phyloP scores from a whole-genome alignment of 92 coral and sea anemone genomes.

The Porites divaricata region DNA sequence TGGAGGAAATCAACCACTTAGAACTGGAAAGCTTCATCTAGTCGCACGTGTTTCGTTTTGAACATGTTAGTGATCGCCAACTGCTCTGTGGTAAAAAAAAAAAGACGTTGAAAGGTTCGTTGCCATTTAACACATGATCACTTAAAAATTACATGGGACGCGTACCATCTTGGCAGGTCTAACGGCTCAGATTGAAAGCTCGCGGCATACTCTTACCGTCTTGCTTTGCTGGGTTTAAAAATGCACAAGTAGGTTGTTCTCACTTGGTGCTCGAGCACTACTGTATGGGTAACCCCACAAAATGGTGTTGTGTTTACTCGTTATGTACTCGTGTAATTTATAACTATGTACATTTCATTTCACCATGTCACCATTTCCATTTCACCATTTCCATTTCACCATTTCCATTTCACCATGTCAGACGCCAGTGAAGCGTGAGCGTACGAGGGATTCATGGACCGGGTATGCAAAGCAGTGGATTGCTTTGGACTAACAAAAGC shows the following conservation, averaged over 20 bases:
- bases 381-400: no score
- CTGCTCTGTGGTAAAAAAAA: not conserved
- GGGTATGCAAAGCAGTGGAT: no score
- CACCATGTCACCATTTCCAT: no score
- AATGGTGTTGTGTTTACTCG: no score
- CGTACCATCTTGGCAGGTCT: not conserved
- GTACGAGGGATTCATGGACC: no score
- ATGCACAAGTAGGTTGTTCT: not conserved
- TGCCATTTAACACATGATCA: not conserved
- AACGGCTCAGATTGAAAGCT: not conserved
- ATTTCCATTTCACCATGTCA: no score
- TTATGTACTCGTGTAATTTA: no score
- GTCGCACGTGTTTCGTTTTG: conserved; percentile 6
- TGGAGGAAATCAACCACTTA: conserved; percentile 17
- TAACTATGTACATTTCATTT: no score
- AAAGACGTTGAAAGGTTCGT: not conserved
- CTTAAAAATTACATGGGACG: not conserved
- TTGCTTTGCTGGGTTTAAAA: not conserved
- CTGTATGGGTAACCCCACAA: no score
- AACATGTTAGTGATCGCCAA: conserved; percentile 12
- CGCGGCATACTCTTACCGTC: not conserved
- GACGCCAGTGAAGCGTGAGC: no score
- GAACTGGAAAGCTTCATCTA: not conserved
- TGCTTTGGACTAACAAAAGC: no score
- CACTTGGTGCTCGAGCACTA: no score